phyloP scores from a whole-genome alignment of 2,888 invertebrate species.

The Shargacucullia verbasci region DNA sequence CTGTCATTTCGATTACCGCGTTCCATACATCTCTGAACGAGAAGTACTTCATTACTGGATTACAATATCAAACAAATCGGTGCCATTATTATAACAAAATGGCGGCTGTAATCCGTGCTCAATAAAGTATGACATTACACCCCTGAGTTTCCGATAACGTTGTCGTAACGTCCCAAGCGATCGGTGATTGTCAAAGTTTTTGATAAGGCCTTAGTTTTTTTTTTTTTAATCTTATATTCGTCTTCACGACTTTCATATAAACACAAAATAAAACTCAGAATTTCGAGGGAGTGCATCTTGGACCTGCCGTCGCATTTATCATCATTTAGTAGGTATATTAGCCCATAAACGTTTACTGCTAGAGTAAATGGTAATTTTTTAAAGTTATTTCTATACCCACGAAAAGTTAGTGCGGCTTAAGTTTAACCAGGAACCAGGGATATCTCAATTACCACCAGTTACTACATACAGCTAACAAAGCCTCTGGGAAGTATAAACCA shows the following conservation, averaged over 20 bases:
- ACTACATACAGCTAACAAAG: neutral
- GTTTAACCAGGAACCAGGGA: too few relatives aligned
- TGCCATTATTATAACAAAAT: conserved; percentile 55
- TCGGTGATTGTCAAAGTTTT: conserved; percentile 43
- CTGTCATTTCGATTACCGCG: conserved; percentile 11
- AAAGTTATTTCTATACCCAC: too few relatives aligned
- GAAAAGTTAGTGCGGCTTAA: too few relatives aligned
- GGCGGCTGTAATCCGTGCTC: conserved; percentile 46
- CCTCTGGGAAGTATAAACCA: conserved; percentile 16
- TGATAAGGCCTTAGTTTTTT: neutral
- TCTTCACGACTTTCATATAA: too few relatives aligned
- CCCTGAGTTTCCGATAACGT: conserved; percentile 45
- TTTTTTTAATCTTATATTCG: too few relatives aligned
- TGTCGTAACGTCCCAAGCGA: conserved; percentile 19
- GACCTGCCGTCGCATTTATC: too few relatives aligned
- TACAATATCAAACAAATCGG: conserved; percentile 52
- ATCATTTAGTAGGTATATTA: too few relatives aligned
- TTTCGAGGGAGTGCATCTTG: too few relatives aligned
- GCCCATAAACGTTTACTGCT: too few relatives aligned
- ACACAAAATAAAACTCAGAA: too few relatives aligned
- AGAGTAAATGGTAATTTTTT: too few relatives aligned
- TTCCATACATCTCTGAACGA: conserved; percentile 25
- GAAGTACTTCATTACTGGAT: conserved; percentile 39
- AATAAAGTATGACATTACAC: conserved; percentile 57
- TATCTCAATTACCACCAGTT: too few relatives aligned